Base-by-base conservation (phyloP, 2,888 invertebrate species). In the Cosmia trapezina region DNA sequence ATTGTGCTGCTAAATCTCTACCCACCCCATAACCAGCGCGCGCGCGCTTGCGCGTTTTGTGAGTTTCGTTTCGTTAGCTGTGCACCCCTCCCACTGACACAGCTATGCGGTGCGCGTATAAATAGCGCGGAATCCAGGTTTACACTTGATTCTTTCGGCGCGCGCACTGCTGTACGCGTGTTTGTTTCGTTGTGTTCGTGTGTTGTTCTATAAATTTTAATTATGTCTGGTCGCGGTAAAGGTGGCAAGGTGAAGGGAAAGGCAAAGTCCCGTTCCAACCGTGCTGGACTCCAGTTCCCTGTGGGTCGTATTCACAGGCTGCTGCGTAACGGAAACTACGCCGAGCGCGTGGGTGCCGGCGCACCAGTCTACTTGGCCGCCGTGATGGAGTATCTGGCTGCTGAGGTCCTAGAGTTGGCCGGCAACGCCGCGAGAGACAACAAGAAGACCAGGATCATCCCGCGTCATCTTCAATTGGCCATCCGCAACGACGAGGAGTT, bases 401-500 rank as follows among this genome's bases (percentile, higher is more conserved):
- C 62, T 47, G 62, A 62, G 62, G 62, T 62, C 4, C 64, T 64
- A 37, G 64, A 64, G 64, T 64, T 64, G 64, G 64, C 64, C 33
- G 63, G 63, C 6, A 63, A 63, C 63, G 63, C 63, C 37, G 64
- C 64, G n/a, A 51, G 64, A 17, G 64, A 64, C 64, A 51, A 64
- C 64, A 64, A 62, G 62, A 47, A 64, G 37, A 59, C 54, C n/a
- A 61, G 41, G 65, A 37, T 22, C 89, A 97, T 97, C 81, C 98
- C 98, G 0, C 96, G 98, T 76, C 98, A 59, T 92, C 93, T 98
- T 19, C 98, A 98, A 89, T 89, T 98, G 85, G 98, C 98, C 64
- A 97, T 98, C 83, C 96, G 98, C 60, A 98, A 98, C 90, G 98
- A 98, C 91, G 98, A 98, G 88, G 98, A 98, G 90, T 94, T 98